Base-by-base conservation (phyloP, 1,140 invertebrate genomes). In the Papilio aristodemus region DNA sequence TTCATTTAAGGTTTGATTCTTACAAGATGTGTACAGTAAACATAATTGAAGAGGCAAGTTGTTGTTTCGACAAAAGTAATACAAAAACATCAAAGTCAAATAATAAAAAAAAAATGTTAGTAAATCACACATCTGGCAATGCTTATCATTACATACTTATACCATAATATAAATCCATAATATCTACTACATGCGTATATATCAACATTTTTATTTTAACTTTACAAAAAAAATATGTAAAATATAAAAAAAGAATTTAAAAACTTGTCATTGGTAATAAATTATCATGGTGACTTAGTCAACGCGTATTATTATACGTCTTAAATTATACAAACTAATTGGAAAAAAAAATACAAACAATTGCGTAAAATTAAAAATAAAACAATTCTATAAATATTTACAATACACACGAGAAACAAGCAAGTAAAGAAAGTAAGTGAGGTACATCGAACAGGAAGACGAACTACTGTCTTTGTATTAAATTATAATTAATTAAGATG, bases 181-280 rank as follows among this genome's bases (percentile, higher is more conserved):
- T 79, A 81, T 70, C 71, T 85, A 80, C 81, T 73, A 80, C 71
- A 79, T 73, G 71, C 25, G 70, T 76, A 78, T 85, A 80, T 80
- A 71, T 83, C 79, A 80, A 76, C 74, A 82, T 83, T 84, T 78
- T 77, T 80, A 85, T 75, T 79, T 22, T 69, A 75, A 76, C 77
- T 85, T 79, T 81, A 86, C 79, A 84, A 85, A 83, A 79, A 72
- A 73, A 77, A 70, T n/a, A 80, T 68, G 70, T 82, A 78, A 69
- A 80, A 73, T 76, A 77, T 69, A 74, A 71, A 74, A 84, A 88
- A 85, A 87, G 79, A 83, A 79, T 81, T 87, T 75, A 85, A 87
- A 87, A 90, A 87, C 83, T 85, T 83, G 80, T 90, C 88, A 90
- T 90, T 90, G 88, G 88, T 88, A 90, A 90, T 90, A 90, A 90